Base-by-base conservation (phyloP, 2,113 vertebrate species). In the Leucoraja erinaceus region DNA sequence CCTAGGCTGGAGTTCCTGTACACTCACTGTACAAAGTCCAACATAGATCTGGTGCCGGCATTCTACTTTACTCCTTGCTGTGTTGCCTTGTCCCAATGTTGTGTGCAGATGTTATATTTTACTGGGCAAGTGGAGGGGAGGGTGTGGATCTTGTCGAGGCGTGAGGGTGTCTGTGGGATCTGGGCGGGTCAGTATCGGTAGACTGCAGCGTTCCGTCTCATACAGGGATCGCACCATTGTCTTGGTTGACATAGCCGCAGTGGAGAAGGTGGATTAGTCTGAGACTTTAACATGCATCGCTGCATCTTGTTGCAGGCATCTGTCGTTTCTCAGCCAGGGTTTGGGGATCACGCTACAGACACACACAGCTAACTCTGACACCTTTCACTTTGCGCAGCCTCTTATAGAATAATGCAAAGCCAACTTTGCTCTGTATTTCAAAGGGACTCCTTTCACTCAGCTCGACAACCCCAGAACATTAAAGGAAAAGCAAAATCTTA, bases 251-350 rank as follows among this genome's bases (percentile, higher is more conserved):
- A 95, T 95, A 96, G 95, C 96, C 95, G 95, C 94, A 95, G 95
- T 96, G 95, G 95, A 95, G 96, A 96, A 95, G 97, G 96, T 96
- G 96, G 96, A 96, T 96, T 96, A 96, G 97, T 96, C 96, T 96
- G 97, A 98, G 97, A 97, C 96, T 96, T 97, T 97, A 96, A 96
- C 97, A 97, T 97, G 97, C 97, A 96, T 97, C 95, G 95, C 95
- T 97, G 97, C 97, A 96, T 96, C 96, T 97, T 97, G 97, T 97
- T 96, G 96, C 97, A 96, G 97, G 96, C 96, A 96, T 97, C 97
- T 98, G 98, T 97, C 98, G 97, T 97, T 98, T 97, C 96, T 97
- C 96, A 96, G 95, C 95, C 96, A 94, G 96, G 95, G 96, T 95
- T 96, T 96, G 96, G 95, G 95, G 95, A 96, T 96, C 95, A 96